Evolutionary conservation across 2,797 vertebrate species (phyloP), one percentile per base, ranked within the genome.

Genomic region (Caiman crocodilus): DNA sequence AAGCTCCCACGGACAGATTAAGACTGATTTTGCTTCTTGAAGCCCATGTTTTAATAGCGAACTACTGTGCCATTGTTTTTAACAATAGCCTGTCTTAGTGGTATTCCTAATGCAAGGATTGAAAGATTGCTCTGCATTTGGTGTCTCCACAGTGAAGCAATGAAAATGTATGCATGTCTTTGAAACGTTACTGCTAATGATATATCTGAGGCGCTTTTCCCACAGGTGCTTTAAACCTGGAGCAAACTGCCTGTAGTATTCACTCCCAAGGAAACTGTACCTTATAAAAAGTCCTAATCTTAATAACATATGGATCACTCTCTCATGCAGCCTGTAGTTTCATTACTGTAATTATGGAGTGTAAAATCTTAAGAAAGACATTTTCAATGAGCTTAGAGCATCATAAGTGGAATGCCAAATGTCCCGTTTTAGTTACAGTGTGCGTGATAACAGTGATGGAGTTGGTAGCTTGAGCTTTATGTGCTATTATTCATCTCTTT

Each of bases 341-440:
- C 75, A 0, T 26, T 78, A 50, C 60, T 61, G 1, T 28, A 56
- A 0, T 90, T 78, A 76, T 1, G 15, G 78, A 86, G n/a, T 78
- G 8, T 80, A 35, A 67, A 82, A 13, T 86, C 82, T 57, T 59
- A 71, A 55, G 26, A 16, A 59, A 0, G 0, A 0, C 28, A 18
- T 20, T 94, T 90, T 91, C 50, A 86, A 79, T 63, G 86, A 73
- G 5, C n/a, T 57, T 84, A 60, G 18, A 76, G 82, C 28, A 73
- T 59, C 15, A 3, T 8, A 87, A 14, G 56, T 90, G 28, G 64
- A 77, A 58, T 76, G 80, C 56, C 42, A 5, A 2, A 83, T 64
- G 25, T 81, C 10, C 15, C 78, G 42, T 56, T 25, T 79, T 50
- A 85, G 65, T 85, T 89, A 85, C 57, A 84, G 21, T 15, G 42